Evolutionary conservation across 2,888 invertebrate species (phyloP).

Genomic region (Eugnorisma glareosa): DNA sequence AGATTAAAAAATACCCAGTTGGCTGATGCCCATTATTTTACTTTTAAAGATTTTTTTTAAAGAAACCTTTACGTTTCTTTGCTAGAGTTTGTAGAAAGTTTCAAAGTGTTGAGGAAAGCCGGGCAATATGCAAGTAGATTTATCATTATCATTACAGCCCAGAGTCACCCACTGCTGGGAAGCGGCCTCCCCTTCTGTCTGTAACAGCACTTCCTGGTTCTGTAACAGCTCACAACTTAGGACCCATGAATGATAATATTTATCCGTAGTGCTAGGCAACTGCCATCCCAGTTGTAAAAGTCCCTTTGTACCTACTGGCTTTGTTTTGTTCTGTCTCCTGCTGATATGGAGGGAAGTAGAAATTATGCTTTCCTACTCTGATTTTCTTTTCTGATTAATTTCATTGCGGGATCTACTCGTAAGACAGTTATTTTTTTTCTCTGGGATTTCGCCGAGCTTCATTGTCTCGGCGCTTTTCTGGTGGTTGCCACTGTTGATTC

Average conservation of each 20-base stretch:
- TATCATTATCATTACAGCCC: not conserved
- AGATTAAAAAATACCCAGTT: not conserved
- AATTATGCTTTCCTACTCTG: too few species aligned
- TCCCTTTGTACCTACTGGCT: not conserved
- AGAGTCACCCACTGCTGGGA: not conserved
- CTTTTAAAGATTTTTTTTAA: not conserved
- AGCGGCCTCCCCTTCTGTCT: not conserved
- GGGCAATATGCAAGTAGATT: not conserved
- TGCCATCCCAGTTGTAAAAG: too few species aligned
- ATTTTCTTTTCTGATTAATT: too few species aligned
- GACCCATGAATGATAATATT: too few species aligned
- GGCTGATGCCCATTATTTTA: not conserved
- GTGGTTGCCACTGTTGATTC: too few species aligned
- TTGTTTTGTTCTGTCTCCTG: not conserved
- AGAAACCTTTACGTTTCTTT: not conserved
- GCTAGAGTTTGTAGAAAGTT: not conserved
- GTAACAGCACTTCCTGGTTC: not conserved
- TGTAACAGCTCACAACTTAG: not conserved
- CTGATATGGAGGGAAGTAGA: not conserved
- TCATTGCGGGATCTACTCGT: too few species aligned
- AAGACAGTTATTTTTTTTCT: too few species aligned
- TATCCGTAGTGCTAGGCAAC: too few species aligned
- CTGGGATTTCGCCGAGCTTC: too few species aligned
- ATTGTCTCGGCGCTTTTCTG: too few species aligned
- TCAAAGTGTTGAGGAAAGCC: not conserved